Base-by-base conservation (phyloP, 2,113 vertebrate species). In the Tetrax tetrax region DNA sequence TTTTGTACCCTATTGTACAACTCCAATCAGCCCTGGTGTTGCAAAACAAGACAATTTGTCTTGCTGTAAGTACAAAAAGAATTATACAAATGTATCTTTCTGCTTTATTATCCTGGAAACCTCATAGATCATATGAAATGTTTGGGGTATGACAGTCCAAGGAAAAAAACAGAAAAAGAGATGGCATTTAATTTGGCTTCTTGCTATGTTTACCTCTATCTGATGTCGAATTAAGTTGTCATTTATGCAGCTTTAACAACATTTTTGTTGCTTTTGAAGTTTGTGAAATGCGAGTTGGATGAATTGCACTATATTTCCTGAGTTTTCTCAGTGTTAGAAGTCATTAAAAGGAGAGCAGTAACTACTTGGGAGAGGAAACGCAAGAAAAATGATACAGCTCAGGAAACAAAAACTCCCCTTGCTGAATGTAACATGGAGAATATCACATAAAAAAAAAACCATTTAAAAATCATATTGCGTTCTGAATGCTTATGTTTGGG, bases 21-120 rank as follows among this genome's bases (percentile, higher is more conserved):
- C 57, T 97, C 83, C 68, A 93, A 25, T 97, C 90, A 80, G n/a
- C 93, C 65, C 77, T 91, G 51, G 43, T 97, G 77, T 96, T 97
- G 95, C 96, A 97, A 97, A 98, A 97, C 93, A 97, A 97, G 94
- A 95, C 94, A 77, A 96, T 97, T 92, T 97, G 87, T 96, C 94
- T 95, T 95, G 78, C 90, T 97, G 93, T 90, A 97, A 97, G 96
- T 90, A 95, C 72, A 97, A 78, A 96, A 96, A 92, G 88, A 95
- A 95, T 96, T 96, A 96, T 83, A 94, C 94, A 97, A 79, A 90
- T 93, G 77, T 83, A 86, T 91, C 66, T 97, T 95, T 96, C 91
- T 94, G 75, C 54, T 95, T 94, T 96, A 81, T 93, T 78, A 82
- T 94, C 47, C 35, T 74, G 47, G 87, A 93, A 95, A 80, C 84